Evolutionary conservation across 2,797 vertebrate genomes (phyloP).

Genomic region (Smutsia temminckii): DNA sequence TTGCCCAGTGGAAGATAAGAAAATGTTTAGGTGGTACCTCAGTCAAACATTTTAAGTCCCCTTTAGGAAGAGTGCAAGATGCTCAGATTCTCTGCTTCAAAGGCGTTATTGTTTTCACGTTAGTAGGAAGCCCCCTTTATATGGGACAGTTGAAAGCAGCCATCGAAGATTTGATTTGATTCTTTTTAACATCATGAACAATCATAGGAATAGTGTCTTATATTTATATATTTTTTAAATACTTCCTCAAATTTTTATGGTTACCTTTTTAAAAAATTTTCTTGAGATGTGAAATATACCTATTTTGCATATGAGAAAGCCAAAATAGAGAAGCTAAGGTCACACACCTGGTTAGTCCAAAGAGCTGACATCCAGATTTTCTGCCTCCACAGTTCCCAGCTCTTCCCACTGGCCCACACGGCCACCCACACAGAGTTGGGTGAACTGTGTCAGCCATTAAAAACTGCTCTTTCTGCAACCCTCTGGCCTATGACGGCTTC

Average conservation of each 20-base stretch:
- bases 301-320: neutral
- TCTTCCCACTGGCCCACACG: neutral
- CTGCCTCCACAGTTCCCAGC: neutral
- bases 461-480: neutral
- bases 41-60: neutral
- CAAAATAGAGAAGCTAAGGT: neutral
- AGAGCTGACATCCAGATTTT: neutral
- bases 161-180: conserved; percentile 1
- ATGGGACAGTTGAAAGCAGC: neutral
- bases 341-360: neutral
- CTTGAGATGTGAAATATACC: neutral
- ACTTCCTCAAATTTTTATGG: neutral
- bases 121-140: neutral
- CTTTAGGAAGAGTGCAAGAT: neutral
- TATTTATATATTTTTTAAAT: neutral
- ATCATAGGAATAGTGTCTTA: neutral
- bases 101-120: neutral
- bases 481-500: neutral
- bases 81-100: neutral
- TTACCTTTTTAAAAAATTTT: neutral
- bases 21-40: neutral
- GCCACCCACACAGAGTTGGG: neutral
- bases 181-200: conserved; percentile 24
- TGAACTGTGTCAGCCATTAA: neutral
- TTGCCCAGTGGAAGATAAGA: neutral